A percentile compares a stretch with the other conserved stretches of the same genome.
These are phyloP conservation scores for Lycaena phlaeas DNA, from an alignment of 2,888 invertebrate genomes.

Conservation along the genomic window DNA sequence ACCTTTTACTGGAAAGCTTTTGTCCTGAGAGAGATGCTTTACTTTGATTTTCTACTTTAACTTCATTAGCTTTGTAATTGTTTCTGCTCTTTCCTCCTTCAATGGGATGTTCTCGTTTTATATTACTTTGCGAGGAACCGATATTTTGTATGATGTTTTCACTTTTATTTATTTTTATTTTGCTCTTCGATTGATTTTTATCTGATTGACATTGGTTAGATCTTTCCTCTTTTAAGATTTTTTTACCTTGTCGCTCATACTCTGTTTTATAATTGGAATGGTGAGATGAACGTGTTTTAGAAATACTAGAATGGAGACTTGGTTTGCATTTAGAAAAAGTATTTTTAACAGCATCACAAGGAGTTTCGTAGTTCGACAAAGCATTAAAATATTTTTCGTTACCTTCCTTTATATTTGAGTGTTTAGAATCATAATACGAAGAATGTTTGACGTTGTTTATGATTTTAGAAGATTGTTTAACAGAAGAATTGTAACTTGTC, in stretches of 20 bases:
- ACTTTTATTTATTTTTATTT: neutral
- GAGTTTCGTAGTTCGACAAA: neutral
- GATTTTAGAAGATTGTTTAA: neutral
- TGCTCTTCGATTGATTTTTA: neutral
- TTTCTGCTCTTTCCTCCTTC: too few relatives aligned
- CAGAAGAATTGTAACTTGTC: neutral
- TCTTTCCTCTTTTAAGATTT: neutral
- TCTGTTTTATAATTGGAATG: neutral
- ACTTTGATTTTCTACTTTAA: too few relatives aligned
- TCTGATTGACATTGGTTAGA: neutral
- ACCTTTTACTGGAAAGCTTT: too few relatives aligned
- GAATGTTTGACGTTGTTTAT: neutral
- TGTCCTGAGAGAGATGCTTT: too few relatives aligned
- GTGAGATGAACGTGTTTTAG: neutral
- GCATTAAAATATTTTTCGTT: neutral
- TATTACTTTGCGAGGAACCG: too few relatives aligned
- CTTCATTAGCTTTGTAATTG: too few relatives aligned
- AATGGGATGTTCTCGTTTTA: too few relatives aligned
- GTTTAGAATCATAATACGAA: neutral
- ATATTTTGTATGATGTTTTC: neutral
- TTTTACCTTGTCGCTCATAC: neutral
- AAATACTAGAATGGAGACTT: neutral
- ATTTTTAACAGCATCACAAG: neutral
- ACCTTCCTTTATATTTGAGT: neutral
- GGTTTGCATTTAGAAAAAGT: neutral